Percentiles rank a stretch among this genome's conserved stretches.
Evolutionary conservation across 2,888 invertebrate genomes (phyloP).

Genomic region (Kuschelorhynchus macadamiae): DNA sequence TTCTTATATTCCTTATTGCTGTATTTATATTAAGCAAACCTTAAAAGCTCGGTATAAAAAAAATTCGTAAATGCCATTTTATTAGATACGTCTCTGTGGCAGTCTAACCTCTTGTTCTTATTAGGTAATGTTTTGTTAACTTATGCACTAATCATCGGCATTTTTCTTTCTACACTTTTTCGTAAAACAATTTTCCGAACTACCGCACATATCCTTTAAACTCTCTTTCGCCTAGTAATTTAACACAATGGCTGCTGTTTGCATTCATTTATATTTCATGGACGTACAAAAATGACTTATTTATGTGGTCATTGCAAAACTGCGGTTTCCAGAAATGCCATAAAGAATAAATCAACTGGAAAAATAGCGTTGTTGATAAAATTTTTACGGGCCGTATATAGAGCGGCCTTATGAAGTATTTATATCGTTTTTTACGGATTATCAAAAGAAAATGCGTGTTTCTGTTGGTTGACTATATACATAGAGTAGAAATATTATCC

Average conservation of each 20-base stretch:
- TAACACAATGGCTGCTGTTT: slow-evolving; percentile 12
- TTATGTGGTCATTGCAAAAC: slow-evolving; percentile 9
- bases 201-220: neutral
- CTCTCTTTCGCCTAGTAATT: slow-evolving; percentile 12
- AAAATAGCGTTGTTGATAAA: slow-evolving; percentile 16
- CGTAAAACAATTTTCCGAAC: slow-evolving; percentile 8
- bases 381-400: slow-evolving; percentile 1
- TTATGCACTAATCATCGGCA: neutral
- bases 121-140: too few species aligned
- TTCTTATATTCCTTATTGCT: too few species aligned
- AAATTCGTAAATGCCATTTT: too few species aligned
- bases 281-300: slow-evolving; percentile 11
- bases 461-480: too few species aligned
- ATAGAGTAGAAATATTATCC: too few species aligned
- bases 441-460: too few species aligned
- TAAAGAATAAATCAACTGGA: slow-evolving; percentile 22
- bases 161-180: neutral
- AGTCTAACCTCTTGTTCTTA: too few species aligned
- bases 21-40: too few species aligned
- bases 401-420: too few species aligned
- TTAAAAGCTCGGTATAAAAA: too few species aligned
- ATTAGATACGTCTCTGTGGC: too few species aligned
- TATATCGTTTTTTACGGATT: too few species aligned
- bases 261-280: slow-evolving; percentile 15
- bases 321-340: slow-evolving; percentile 3